Conservation (phyloP, 1,140 invertebrate species). For the Pseudomyrmex gracilis region DNA sequence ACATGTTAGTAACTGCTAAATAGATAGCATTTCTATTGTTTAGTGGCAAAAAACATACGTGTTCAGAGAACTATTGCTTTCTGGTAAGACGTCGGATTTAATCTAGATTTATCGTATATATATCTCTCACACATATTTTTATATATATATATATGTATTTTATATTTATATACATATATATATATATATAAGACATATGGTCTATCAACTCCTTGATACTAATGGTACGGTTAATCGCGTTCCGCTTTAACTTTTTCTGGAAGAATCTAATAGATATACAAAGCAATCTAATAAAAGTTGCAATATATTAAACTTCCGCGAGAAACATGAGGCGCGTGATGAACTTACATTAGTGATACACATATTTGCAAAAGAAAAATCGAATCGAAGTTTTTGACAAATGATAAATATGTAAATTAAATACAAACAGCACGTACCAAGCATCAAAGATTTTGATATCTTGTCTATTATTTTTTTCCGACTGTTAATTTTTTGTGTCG, state of each 20-base stretch:
- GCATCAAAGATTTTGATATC: conserved; percentile 31
- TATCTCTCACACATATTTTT: not conserved
- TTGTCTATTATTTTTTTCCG: conserved; percentile 20
- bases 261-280: conserved; percentile 8
- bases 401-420: conserved; percentile 5
- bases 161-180: conserved; percentile 2
- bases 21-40: conserved; percentile 45
- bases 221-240: conserved; percentile 29
- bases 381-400: conserved; percentile 6
- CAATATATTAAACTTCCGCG: not conserved
- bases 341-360: not conserved
- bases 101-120: conserved; percentile 51
- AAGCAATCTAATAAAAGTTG: not conserved
- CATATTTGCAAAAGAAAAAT: not conserved
- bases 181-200: conserved; percentile 48
- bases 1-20: conserved; percentile 28
- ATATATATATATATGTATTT: no score
- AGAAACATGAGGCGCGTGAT: not conserved
- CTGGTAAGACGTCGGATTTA: conserved; percentile 55
- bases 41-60: conserved; percentile 35
- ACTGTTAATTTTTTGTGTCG: conserved; percentile 33
- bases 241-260: conserved; percentile 33
- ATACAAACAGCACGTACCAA: conserved; percentile 7
- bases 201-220: conserved; percentile 40
- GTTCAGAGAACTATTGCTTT: conserved; percentile 50